Evolutionary conservation across 2,797 vertebrate species (phyloP).

Genomic region (Poecilia velifera): DNA sequence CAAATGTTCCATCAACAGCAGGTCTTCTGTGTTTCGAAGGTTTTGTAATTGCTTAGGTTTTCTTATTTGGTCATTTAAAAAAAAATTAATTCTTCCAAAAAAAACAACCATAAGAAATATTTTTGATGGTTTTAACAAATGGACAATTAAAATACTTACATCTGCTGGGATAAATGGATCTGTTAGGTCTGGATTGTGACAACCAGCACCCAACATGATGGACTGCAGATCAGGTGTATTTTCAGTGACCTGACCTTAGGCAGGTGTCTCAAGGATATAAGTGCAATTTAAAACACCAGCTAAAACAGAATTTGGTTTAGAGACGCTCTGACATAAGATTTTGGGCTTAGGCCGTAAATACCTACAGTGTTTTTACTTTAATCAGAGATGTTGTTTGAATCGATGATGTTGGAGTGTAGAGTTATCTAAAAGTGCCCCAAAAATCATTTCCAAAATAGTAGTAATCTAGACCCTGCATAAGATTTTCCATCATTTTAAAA

Average conservation of each 20-base stretch:
- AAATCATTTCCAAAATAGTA: background rate
- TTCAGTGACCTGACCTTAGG: no score
- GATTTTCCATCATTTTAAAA: no score
- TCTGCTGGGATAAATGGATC: background rate
- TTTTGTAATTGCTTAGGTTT: background rate
- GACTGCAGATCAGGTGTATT: background rate
- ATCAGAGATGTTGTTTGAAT: background rate
- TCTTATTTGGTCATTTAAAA: no score
- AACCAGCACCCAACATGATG: background rate
- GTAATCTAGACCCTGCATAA: no score
- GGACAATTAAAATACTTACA: background rate
- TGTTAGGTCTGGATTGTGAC: background rate
- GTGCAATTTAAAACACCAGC: no score
- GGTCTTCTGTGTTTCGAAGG: background rate
- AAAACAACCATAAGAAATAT: no score
- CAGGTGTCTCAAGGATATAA: no score
- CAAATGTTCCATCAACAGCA: no score
- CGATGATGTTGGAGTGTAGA: background rate
- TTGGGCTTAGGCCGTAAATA: background rate
- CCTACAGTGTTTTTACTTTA: background rate
- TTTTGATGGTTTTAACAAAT: background rate
- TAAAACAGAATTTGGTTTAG: no score
- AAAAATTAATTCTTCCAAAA: no score
- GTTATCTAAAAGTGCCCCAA: background rate
- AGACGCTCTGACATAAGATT: background rate